Evolutionary conservation across 2,888 invertebrate species (phyloP), one percentile per base, ranked within the genome.

Genomic region (Hypomecis atomaria): DNA sequence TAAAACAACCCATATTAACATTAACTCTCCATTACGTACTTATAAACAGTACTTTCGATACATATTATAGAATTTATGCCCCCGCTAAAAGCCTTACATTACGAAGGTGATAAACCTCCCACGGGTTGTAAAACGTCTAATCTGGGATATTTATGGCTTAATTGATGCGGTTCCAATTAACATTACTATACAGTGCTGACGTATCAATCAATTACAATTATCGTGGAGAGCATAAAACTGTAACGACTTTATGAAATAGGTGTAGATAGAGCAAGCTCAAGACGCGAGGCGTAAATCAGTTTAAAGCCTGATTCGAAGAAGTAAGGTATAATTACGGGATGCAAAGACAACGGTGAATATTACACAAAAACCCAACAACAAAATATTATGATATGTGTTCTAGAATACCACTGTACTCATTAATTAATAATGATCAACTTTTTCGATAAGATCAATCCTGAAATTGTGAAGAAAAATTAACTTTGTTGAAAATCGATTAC

Each of bases 81-180:
- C 43, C 47, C 60, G 62, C 62, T 65, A 68, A 68, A 68, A 61
- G 68, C 59, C 50, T 49, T 64, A 61, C 47, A 62, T 53, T 61
- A 57, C 23, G 3, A 13, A 58, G 48, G 54, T 58, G 60, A 60
- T 68, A 63, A 65, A 58, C 36, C 37, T 60, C 53, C 42, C 23
- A 11, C n/a, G 38, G 47, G 61, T 40, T 62, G 54, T 68, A 62
- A 67, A 67, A 61, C 34, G 52, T 37, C 42, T 65, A 65, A 68
- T 68, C 65, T 65, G 59, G 38, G 8, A 43, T 59, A 63, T 65
- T 68, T 68, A 68, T 59, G 47, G 44, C 54, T 56, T 65, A 60
- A 68, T 65, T 65, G 60, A 65, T 55, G 62, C 42, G 52, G 60
- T 62, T 65, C 55, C 61, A 58, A 65, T 65, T 57, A 58, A 45